A percentile compares a stretch with the other conserved stretches of the same genome.
These are phyloP conservation scores for Thelaira solivaga DNA, from an alignment of 2,888 invertebrate species.

Conservation along the genomic window DNA sequence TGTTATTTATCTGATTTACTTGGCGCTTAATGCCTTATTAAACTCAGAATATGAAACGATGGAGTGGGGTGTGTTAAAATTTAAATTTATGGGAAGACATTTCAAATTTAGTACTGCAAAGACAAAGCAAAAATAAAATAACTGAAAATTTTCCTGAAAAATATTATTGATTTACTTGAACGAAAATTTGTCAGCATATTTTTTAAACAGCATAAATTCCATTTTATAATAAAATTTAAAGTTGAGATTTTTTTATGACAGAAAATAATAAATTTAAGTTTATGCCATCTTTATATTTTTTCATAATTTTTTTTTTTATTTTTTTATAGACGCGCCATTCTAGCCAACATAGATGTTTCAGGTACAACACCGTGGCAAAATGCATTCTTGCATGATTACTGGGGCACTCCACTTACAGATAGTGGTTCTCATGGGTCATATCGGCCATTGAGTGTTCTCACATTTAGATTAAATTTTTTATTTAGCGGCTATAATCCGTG, in stretches of 20 bases:
- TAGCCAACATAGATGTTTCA: slow-evolving; percentile 94
- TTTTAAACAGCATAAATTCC: background rate
- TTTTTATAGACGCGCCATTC: slow-evolving; percentile 93
- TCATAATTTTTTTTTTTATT: slow-evolving; percentile 65
- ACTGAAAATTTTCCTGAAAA: too few species aligned
- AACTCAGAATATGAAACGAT: slow-evolving; percentile 48
- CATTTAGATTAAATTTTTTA: slow-evolving; percentile 90
- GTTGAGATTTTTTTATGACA: background rate
- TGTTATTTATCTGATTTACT: too few species aligned
- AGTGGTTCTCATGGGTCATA: slow-evolving; percentile 98
- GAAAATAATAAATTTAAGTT: background rate
- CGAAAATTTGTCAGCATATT: background rate
- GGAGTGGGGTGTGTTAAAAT: slow-evolving; percentile 26
- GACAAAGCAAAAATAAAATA: background rate
- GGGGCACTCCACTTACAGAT: slow-evolving; percentile 96
- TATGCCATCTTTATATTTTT: too few species aligned
- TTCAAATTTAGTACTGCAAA: slow-evolving; percentile 4
- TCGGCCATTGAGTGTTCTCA: slow-evolving; percentile 92
- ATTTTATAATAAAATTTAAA: background rate
- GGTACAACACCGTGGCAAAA: slow-evolving; percentile 89
- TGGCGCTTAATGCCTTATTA: slow-evolving; percentile 57
- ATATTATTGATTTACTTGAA: slow-evolving; percentile 16
- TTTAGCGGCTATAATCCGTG: slow-evolving; percentile 87
- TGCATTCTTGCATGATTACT: slow-evolving; percentile 95
- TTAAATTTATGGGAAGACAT: slow-evolving; percentile 36